Conservation (phyloP, 2,888 invertebrate species). For the Cactoblastis cactorum region DNA sequence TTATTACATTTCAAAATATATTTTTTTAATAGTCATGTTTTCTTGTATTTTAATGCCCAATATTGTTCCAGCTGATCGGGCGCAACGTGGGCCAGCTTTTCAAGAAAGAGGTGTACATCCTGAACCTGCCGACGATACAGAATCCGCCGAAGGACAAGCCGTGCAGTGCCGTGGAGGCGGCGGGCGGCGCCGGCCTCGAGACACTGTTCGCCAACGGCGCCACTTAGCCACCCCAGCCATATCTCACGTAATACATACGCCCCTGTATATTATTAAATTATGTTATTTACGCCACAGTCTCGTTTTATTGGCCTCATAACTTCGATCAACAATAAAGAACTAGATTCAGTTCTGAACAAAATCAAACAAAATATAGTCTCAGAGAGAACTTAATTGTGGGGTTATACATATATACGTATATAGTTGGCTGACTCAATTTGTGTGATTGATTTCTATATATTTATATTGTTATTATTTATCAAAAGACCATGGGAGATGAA, state of each 20-base stretch:
- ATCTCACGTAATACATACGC: constrained; percentile 44
- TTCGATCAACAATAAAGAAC: too few relatives aligned
- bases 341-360: too few relatives aligned
- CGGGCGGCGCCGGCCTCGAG: constrained; percentile 55
- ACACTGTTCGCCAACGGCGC: constrained; percentile 54
- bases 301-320: background rate
- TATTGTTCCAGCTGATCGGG: constrained; percentile 83
- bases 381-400: too few relatives aligned
- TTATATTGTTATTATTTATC: too few relatives aligned
- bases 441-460: too few relatives aligned
- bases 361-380: too few relatives aligned
- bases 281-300: constrained; percentile 34
- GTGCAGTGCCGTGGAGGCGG: constrained; percentile 43
- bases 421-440: too few relatives aligned
- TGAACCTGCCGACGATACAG: constrained; percentile 87
- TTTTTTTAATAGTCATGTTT: too few relatives aligned
- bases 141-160: constrained; percentile 9
- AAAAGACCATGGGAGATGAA: too few relatives aligned
- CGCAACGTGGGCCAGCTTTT: constrained; percentile 92
- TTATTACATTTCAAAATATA: too few relatives aligned
- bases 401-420: too few relatives aligned
- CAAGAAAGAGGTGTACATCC: constrained; percentile 91
- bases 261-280: constrained; percentile 62
- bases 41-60: background rate
- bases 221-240: constrained; percentile 46